A percentile compares a stretch with the other conserved stretches of the same genome.
phyloP scores from a whole-genome alignment of 2,113 vertebrate species.

The Tragelaphus imberbis region DNA sequence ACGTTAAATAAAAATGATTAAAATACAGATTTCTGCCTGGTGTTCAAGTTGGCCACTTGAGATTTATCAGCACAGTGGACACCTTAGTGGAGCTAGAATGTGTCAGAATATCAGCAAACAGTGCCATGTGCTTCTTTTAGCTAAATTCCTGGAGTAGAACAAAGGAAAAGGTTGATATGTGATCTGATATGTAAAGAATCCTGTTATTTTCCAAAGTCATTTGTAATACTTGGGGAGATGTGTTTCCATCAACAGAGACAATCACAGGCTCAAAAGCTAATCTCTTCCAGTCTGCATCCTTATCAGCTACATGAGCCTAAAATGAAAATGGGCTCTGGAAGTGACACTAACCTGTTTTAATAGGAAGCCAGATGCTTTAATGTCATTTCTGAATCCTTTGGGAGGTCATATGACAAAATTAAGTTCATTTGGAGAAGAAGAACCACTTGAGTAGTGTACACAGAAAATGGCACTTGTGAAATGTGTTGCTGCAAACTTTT shows the following conservation, averaged over 20 bases:
- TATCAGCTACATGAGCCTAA: background rate
- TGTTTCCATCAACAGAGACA: constrained; percentile 30
- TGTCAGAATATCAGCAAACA: background rate
- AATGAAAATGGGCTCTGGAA: background rate
- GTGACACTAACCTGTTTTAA: background rate
- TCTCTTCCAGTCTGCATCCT: background rate
- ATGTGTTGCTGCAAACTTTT: background rate
- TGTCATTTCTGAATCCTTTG: background rate
- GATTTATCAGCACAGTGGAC: background rate
- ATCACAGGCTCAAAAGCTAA: constrained; percentile 22
- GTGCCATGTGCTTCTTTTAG: background rate
- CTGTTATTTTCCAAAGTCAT: background rate
- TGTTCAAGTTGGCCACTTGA: background rate
- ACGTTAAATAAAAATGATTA: background rate
- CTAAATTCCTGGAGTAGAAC: background rate
- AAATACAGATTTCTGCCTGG: background rate
- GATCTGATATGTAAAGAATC: background rate
- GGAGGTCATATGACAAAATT: background rate
- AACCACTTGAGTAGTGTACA: background rate
- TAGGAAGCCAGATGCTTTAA: background rate
- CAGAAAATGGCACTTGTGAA: background rate
- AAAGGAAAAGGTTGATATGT: background rate
- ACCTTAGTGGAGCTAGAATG: background rate
- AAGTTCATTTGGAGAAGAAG: background rate
- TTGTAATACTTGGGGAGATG: background rate